Evolutionary conservation across 2,888 invertebrate species (phyloP), one percentile per base, ranked within the genome.

Genomic region (Neelides folsomi): DNA sequence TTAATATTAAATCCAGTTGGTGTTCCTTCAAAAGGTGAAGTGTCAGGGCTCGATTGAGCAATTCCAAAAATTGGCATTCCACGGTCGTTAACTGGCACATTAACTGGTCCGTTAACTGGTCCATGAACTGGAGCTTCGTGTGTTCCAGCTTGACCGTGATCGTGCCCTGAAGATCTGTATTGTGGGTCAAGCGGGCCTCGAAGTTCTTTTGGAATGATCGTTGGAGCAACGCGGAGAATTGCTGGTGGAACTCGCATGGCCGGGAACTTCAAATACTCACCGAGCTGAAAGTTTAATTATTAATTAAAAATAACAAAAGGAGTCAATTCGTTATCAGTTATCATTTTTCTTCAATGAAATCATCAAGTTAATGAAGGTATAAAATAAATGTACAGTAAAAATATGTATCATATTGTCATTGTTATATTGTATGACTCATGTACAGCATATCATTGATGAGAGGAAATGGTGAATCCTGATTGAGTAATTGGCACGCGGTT

Each of bases 261-360:
- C 8, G 56, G 54, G 20, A 64, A 57, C 43, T 59, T 47, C 16
- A 56, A 55, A 41, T 64, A 63, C 34, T 56, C 53, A 36, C 64
- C 62, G 36, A 54, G 56, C 59, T 62, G 13, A 20, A 18, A 20
- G 35, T 42, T 40, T 36, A 10, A 36, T 36, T 36, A 10, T 36
- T 36, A 36, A 12, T 36, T 36, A 10, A 36, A 36, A 36, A 36
- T 10, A 36, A 36, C 9, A 36, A 36, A 12, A 36, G 9, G 37
- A 10, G 37, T 12, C 12, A 36, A 36, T 36, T 12, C 9, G 12
- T 10, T 36, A 12, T 36, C 9, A 36, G 37, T 10, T 44, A 27
- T 45, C 20, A 20, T 45, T 45, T 45, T 37, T 38, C 12, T 37
- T 20, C 12, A 35, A 35, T 10, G 13, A 19, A 15, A 12, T 16